phyloP scores from a whole-genome alignment of 2,888 invertebrate species.

The Criorhina ranunculi region DNA sequence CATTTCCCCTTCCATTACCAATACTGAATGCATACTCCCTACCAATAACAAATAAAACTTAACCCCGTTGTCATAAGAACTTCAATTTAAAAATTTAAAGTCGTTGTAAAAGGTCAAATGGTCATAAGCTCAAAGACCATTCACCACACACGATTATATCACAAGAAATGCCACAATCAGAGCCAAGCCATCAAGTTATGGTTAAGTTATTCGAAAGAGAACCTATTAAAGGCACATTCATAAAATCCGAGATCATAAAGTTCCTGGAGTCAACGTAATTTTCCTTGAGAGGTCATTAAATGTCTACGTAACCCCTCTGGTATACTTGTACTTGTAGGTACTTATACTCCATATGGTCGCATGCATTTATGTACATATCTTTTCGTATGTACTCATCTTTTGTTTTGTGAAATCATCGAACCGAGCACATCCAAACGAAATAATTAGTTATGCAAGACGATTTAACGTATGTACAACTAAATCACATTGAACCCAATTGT shows the following conservation, averaged over 20 bases:
- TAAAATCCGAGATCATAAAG: slow-evolving; percentile 41
- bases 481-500: slow-evolving; percentile 45
- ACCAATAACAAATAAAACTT: too few relatives aligned
- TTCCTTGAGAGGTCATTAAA: slow-evolving; percentile 30
- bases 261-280: slow-evolving; percentile 33
- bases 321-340: not conserved
- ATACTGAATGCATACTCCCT: too few relatives aligned
- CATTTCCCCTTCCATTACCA: too few relatives aligned
- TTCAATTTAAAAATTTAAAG: not conserved
- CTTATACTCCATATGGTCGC: not conserved
- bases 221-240: slow-evolving; percentile 10
- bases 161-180: slow-evolving; percentile 5
- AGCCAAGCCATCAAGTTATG: slow-evolving; percentile 10
- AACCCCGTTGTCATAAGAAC: not conserved
- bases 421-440: slow-evolving; percentile 48
- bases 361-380: not conserved
- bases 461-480: slow-evolving; percentile 37
- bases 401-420: slow-evolving; percentile 46
- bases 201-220: not conserved
- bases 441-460: slow-evolving; percentile 65
- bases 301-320: slow-evolving; percentile 24
- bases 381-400: not conserved
- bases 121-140: not conserved
- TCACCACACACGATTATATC: not conserved
- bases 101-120: slow-evolving; percentile 3